Evolutionary conservation across 2,113 vertebrate species (phyloP).

Genomic region (Notarius lentiginosus): DNA sequence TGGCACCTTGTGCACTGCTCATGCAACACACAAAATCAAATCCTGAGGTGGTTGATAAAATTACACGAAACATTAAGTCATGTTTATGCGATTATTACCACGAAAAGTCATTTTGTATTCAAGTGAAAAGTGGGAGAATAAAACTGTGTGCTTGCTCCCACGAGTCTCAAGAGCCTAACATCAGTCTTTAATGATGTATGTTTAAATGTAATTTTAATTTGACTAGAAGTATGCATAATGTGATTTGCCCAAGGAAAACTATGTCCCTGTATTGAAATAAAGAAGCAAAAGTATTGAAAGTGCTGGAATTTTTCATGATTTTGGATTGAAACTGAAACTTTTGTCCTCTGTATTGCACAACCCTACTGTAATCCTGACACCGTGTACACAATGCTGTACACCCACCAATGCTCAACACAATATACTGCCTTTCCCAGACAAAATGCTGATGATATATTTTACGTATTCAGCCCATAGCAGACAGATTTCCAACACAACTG

Average conservation of each 20-base stretch:
- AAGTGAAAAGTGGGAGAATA: not conserved
- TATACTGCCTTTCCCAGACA: not conserved
- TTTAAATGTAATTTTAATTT: not conserved
- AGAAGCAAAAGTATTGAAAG: not conserved
- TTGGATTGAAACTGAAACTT: not conserved
- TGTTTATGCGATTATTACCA: not conserved
- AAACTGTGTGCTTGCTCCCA: not conserved
- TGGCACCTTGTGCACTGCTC: not conserved
- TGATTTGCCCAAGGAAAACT: not conserved
- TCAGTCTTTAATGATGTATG: not conserved
- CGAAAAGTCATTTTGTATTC: not conserved
- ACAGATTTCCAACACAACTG: not conserved
- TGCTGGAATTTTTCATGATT: not conserved
- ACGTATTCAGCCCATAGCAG: not conserved
- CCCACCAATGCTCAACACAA: not conserved
- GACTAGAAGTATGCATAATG: not conserved
- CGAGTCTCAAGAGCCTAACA: not conserved
- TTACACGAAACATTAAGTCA: not conserved
- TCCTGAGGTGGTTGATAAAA: not conserved
- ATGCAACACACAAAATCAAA: not conserved
- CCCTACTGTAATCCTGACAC: not conserved
- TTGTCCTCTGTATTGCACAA: not conserved
- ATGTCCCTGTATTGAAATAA: not conserved
- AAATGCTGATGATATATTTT: not conserved
- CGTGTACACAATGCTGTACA: not conserved